Percentiles rank a stretch among this genome's conserved stretches.
These are phyloP conservation scores for Bucco capensis DNA, from an alignment of 2,113 vertebrate genomes.

Conservation along the genomic window DNA sequence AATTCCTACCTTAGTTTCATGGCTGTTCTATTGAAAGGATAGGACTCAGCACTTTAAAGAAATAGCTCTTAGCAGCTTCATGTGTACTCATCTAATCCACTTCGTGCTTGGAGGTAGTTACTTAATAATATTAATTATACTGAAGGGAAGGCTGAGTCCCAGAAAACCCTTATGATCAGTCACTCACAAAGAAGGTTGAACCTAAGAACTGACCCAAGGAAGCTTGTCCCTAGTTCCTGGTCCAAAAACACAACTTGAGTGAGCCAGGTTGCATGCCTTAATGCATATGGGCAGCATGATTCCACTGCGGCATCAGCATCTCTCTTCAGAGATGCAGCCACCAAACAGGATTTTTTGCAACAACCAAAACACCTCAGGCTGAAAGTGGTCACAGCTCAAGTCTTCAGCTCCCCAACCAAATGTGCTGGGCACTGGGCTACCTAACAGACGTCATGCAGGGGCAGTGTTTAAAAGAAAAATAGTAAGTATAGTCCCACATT, in stretches of 20 bases:
- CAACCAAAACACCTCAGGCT: not conserved
- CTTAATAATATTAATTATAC: not conserved
- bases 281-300: not conserved
- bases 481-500: not conserved
- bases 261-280: not conserved
- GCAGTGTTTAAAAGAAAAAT: not conserved
- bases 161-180: not conserved
- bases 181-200: not conserved
- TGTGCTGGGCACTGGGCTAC: not conserved
- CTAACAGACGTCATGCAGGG: not conserved
- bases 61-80: not conserved
- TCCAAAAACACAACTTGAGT: fast-evolving
- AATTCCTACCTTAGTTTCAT: not conserved
- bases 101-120: not conserved
- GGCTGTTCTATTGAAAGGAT: not conserved
- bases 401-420: not conserved
- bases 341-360: not conserved
- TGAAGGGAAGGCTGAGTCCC: not conserved
- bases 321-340: not conserved
- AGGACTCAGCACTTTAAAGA: not conserved
- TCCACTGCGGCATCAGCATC: not conserved
- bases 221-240: not conserved
- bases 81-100: not conserved
- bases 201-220: not conserved
- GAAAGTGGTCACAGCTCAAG: not conserved